phyloP scores from a whole-genome alignment of 30 jellyfish, hydroid and myxozoan genomes.

The Rhopilema esculentum region DNA sequence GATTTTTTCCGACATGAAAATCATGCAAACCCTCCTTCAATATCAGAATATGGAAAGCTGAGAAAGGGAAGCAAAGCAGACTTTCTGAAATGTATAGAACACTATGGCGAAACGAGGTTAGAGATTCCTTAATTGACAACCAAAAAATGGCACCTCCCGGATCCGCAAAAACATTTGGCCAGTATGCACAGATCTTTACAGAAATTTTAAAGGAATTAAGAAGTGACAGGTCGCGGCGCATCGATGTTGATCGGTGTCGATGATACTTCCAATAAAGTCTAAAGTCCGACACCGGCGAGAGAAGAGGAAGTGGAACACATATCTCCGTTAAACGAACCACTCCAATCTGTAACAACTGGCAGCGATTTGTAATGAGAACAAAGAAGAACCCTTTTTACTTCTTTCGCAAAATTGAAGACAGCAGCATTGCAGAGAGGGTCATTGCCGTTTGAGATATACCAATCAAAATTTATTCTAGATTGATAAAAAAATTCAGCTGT shows the following conservation, averaged over 20 bases:
- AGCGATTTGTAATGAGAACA: too few species aligned
- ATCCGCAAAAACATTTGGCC: not conserved
- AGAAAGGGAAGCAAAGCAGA: conserved; percentile 6
- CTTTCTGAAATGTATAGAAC: conserved; percentile 10
- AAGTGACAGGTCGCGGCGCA: not conserved
- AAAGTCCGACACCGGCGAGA: not conserved
- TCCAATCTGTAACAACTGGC: not conserved
- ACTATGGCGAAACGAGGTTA: not conserved
- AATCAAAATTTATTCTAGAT: not conserved
- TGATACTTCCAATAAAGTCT: not conserved
- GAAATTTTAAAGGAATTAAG: too few species aligned
- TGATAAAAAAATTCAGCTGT: not conserved
- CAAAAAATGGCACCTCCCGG: conserved; percentile 1
- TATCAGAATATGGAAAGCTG: conserved; percentile 11
- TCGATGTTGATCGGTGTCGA: too few species aligned
- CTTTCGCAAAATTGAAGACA: too few species aligned
- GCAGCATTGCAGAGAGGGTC: too few species aligned
- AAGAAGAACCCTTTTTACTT: too few species aligned
- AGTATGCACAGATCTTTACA: not conserved
- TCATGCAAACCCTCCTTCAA: conserved; percentile 2
- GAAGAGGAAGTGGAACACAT: not conserved
- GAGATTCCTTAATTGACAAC: not conserved
- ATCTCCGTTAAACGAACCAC: not conserved
- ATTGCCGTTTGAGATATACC: too few species aligned
- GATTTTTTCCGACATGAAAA: conserved; percentile 2